Evolutionary conservation across 2,888 invertebrate genomes (phyloP).

Genomic region (Hemicrepidius hirtus): DNA sequence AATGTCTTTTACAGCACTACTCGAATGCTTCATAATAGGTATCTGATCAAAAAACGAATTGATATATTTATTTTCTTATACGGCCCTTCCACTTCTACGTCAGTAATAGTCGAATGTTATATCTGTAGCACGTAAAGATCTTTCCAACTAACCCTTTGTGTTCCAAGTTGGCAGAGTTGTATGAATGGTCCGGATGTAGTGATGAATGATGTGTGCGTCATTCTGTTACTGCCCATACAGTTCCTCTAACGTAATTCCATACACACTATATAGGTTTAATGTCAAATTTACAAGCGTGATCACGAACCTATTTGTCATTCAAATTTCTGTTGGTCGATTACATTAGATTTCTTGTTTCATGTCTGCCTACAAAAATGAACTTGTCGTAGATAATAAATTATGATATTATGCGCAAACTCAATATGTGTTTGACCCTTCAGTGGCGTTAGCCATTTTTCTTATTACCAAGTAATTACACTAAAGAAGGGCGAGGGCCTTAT

Average conservation of each 20-base stretch:
- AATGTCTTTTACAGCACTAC: no score
- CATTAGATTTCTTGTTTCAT: slow-evolving; percentile 18
- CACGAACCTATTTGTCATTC: slow-evolving; percentile 45
- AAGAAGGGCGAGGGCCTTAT: no score
- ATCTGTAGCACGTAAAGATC: slow-evolving; percentile 13
- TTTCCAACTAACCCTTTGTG: slow-evolving; percentile 31
- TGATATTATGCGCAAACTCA: no score
- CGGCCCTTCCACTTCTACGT: no score
- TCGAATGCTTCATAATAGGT: no score
- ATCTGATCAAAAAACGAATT: no score
- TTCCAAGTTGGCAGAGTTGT: slow-evolving; percentile 30
- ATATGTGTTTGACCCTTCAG: no score
- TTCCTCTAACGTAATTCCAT: slow-evolving; percentile 30
- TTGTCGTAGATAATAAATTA: slow-evolving; percentile 16
- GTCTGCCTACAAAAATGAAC: slow-evolving; percentile 3
- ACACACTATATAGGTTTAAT: slow-evolving; percentile 39
- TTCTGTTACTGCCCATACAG: slow-evolving; percentile 28
- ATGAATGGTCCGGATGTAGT: slow-evolving; percentile 45
- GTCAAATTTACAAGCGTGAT: slow-evolving; percentile 45
- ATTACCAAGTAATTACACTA: no score
- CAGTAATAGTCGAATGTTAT: slow-evolving; percentile 26
- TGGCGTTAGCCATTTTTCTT: no score
- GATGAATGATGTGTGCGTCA: slow-evolving; percentile 47
- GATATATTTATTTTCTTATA: no score
- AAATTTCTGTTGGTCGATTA: slow-evolving; percentile 27